Evolutionary conservation across 2,888 invertebrate genomes (phyloP).

Genomic region (Papilio demoleus): DNA sequence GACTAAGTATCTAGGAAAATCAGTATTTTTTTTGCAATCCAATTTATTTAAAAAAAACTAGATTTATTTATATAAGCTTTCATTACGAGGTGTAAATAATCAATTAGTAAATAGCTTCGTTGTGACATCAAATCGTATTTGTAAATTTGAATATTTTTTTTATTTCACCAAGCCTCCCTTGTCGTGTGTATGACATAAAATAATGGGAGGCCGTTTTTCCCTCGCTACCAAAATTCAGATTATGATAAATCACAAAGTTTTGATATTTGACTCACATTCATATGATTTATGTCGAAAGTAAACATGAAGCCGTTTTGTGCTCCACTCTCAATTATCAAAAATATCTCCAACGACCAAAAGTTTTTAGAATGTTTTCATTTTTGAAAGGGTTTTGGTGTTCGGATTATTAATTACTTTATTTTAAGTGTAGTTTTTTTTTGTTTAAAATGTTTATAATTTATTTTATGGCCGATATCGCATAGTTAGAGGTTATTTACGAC

Average conservation of each 20-base stretch:
- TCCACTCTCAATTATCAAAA: conserved; percentile 37
- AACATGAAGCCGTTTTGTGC: conserved; percentile 32
- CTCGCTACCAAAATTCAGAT: conserved; percentile 73
- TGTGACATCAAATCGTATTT: conserved; percentile 9
- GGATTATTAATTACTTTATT: conserved; percentile 1
- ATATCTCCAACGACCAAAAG: conserved; percentile 32
- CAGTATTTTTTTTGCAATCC: too few species aligned
- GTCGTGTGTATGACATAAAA: conserved; percentile 78
- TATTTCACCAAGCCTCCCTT: conserved; percentile 70
- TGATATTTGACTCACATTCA: conserved; percentile 76
- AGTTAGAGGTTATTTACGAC: neutral
- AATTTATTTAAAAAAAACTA: too few species aligned
- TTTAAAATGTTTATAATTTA: neutral
- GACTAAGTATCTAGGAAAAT: too few species aligned
- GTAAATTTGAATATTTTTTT: conserved; percentile 55
- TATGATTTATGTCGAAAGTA: conserved; percentile 72
- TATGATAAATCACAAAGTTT: conserved; percentile 83
- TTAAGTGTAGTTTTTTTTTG: neutral
- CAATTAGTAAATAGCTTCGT: neutral
- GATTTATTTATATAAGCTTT: too few species aligned
- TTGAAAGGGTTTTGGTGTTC: conserved; percentile 11
- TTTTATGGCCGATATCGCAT: neutral
- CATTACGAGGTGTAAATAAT: neutral
- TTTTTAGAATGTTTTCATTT: conserved; percentile 31
- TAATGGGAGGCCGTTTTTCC: conserved; percentile 73